Evolutionary conservation across 2,888 invertebrate genomes (phyloP).

Genomic region (Rosalia funebris): DNA sequence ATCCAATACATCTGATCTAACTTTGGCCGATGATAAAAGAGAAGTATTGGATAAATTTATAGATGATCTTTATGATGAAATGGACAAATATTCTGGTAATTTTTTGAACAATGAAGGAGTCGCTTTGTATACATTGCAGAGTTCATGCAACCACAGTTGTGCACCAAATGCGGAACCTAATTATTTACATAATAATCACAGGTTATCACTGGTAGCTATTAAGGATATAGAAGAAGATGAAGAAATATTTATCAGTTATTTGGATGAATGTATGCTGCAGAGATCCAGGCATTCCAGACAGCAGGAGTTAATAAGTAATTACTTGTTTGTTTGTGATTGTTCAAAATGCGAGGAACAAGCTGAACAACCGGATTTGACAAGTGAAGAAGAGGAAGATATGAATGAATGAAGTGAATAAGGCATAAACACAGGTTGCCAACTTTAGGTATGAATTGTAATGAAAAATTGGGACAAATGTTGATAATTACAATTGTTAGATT

Average conservation of each 20-base stretch:
- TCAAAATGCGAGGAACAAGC: constrained; percentile 79
- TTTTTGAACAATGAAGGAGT: constrained; percentile 95
- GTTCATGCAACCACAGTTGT: constrained; percentile 93
- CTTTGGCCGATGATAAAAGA: constrained; percentile 74
- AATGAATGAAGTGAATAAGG: constrained; percentile 27
- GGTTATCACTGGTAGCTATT: constrained; percentile 76
- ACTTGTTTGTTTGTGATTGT: constrained; percentile 85
- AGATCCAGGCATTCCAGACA: constrained; percentile 88
- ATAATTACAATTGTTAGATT: too few relatives aligned
- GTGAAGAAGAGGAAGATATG: constrained; percentile 76
- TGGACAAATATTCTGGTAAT: constrained; percentile 80
- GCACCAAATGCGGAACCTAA: constrained; percentile 86
- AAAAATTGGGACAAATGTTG: too few relatives aligned
- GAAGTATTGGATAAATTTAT: constrained; percentile 76
- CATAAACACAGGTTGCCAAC: too few relatives aligned
- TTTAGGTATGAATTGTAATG: too few relatives aligned
- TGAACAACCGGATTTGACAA: constrained; percentile 82
- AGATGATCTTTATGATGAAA: constrained; percentile 82
- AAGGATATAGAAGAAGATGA: constrained; percentile 80
- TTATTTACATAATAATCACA: constrained; percentile 84
- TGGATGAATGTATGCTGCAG: constrained; percentile 84
- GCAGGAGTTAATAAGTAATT: constrained; percentile 81
- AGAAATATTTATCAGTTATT: constrained; percentile 90
- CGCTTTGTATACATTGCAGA: constrained; percentile 86
- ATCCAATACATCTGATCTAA: constrained; percentile 75